Conservation (phyloP, 2,888 invertebrate genomes). For the Gymnoscelis rufifasciata region DNA sequence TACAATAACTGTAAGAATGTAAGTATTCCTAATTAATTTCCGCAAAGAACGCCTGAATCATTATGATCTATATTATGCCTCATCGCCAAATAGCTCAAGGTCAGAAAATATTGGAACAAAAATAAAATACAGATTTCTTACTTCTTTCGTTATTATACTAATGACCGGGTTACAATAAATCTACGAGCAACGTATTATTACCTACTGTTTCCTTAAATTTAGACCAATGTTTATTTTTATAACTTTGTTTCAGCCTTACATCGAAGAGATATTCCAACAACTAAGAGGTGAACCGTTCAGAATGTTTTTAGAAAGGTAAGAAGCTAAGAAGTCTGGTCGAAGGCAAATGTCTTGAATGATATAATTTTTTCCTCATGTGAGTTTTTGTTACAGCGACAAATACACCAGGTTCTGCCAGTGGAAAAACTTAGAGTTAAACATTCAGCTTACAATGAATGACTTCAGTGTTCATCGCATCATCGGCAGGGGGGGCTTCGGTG, state of each 20-base stretch:
- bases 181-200: background rate
- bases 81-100: too few species aligned
- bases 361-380: too few species aligned
- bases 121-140: background rate
- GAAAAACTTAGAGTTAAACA: conserved; percentile 99
- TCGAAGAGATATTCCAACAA: conserved; percentile 99
- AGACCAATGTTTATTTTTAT: background rate
- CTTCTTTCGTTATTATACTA: background rate
- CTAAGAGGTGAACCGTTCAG: conserved; percentile 97
- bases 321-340: background rate
- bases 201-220: background rate
- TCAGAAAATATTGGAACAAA: too few species aligned
- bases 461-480: conserved; percentile 99
- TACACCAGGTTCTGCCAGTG: conserved; percentile 99
- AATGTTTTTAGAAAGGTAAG: conserved; percentile 98
- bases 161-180: background rate
- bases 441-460: conserved; percentile 99
- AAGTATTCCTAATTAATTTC: too few species aligned
- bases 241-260: conserved; percentile 92
- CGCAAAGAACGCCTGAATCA: too few species aligned
- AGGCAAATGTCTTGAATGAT: background rate
- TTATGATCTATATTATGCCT: too few species aligned
- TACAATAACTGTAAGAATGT: too few species aligned
- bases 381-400: conserved; percentile 94
- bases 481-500: conserved; percentile 99